A percentile compares a stretch with the other conserved stretches of the same genome.
phyloP scores from a whole-genome alignment of 1,140 invertebrate genomes.

The Eueides isabella region DNA sequence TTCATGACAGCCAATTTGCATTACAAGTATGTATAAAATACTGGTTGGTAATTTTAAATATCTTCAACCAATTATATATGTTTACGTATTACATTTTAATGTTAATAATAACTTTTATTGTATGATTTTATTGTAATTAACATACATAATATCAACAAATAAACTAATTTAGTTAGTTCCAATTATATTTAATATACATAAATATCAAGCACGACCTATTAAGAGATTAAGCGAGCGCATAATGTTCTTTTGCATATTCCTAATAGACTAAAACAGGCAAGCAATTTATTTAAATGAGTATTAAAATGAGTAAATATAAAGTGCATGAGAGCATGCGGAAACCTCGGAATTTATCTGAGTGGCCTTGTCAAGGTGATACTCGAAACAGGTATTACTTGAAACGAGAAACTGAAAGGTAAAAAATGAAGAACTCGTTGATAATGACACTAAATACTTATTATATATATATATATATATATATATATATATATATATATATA shows the following conservation, averaged over 20 bases:
- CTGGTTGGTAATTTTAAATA: neutral
- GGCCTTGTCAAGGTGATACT: conserved; percentile 53
- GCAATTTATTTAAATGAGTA: conserved; percentile 16
- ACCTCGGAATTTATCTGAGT: conserved; percentile 39
- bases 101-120: neutral
- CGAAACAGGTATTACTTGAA: conserved; percentile 40
- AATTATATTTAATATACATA: conserved; percentile 5
- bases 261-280: conserved; percentile 13
- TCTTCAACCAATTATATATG: neutral
- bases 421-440: conserved; percentile 28
- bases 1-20: conserved; percentile 19
- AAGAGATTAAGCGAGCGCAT: conserved; percentile 8
- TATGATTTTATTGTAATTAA: neutral
- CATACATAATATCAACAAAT: neutral
- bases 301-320: conserved; percentile 13
- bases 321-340: conserved; percentile 22
- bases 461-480: too few species aligned
- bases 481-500: too few species aligned
- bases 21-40: conserved; percentile 18
- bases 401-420: conserved; percentile 39
- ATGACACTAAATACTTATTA: conserved; percentile 14
- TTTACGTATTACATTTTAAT: neutral
- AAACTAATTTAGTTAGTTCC: neutral
- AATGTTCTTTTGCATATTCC: conserved; percentile 12
- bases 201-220: neutral